Evolutionary conservation across 35 echinoderm and acorn worm species (phyloP), one percentile per base, ranked within the genome.

Genomic region (Patiria miniata): DNA sequence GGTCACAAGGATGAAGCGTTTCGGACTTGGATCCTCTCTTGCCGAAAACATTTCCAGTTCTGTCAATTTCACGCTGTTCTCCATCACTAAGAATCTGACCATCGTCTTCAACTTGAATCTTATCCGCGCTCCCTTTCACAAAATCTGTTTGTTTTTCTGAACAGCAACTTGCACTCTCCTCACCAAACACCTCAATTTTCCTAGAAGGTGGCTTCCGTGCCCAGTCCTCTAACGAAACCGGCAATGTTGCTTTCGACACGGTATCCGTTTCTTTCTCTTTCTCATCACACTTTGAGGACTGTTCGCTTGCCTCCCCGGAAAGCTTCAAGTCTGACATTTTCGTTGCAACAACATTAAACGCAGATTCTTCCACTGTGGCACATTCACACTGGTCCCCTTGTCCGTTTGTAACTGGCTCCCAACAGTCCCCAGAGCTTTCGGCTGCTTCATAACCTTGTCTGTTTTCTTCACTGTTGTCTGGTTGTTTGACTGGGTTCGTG

Each of bases 111-210:
- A 22, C 61, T 14, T 69, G 18, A 21, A 0, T 69, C 61, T 2
- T 15, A 34, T 69, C 61, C 28, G 23, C 5, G 61, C 26, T 29
- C 10, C 12, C 42, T 12, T 47, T 47, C 42, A 12, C 12, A 47
- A 12, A 47, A 47, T 69, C 34, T 69, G 61, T 22, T 8, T 69
- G 61, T 1, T 8, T 34, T 10, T 2, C 2, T 26, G 61, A 0
- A 36, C 5, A 0, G 8, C 12, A 2, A 23, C 12, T 34, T 1
- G 61, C 12, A 26, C 0, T 14, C 18, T 86, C 58, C 1, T 65
- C 83, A 61, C 39, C 83, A 86, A 73, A 86, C 59, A 76, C 44
- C 69, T 86, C 83, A 40, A 86, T 44, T 39, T 50, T 61, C 83
- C 38, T 76, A 7, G 83, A 42, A 9, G 83, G 83, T 8, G 61